Evolutionary conservation across 2,113 vertebrate species (phyloP).

Genomic region (Dasyurus viverrinus): DNA sequence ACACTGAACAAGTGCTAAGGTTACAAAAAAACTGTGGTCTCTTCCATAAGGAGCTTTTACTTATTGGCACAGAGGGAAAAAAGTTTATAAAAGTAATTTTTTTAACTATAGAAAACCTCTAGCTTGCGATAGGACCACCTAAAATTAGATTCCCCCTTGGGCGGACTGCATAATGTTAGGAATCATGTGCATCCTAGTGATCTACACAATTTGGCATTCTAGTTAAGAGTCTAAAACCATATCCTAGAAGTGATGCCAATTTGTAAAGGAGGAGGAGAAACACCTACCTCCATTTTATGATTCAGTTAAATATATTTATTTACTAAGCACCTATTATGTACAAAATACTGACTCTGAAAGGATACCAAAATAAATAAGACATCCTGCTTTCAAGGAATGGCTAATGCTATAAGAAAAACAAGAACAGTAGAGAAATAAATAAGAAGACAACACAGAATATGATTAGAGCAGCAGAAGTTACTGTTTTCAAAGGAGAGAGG

Average conservation of each 20-base stretch:
- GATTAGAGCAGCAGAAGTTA: neutral
- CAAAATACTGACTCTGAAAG: neutral
- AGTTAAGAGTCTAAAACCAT: neutral
- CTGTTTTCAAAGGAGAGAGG: neutral
- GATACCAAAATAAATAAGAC: neutral
- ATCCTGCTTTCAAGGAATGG: neutral
- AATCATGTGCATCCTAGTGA: neutral
- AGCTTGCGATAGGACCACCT: neutral
- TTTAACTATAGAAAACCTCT: neutral
- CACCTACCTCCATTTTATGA: neutral
- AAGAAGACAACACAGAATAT: neutral
- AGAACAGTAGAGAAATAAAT: neutral
- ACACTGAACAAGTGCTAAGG: neutral
- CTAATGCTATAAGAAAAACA: neutral
- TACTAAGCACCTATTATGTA: neutral
- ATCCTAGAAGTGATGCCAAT: neutral
- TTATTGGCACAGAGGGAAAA: neutral
- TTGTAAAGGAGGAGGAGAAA: neutral
- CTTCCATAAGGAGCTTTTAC: neutral
- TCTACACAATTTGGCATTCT: neutral
- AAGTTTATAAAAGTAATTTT: neutral
- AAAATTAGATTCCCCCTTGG: neutral
- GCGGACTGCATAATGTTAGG: neutral
- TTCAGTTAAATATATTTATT: neutral
- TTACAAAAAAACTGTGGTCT: neutral